Evolutionary conservation across 1,140 invertebrate genomes (phyloP).

Genomic region (Acromyrmex heyeri): DNA sequence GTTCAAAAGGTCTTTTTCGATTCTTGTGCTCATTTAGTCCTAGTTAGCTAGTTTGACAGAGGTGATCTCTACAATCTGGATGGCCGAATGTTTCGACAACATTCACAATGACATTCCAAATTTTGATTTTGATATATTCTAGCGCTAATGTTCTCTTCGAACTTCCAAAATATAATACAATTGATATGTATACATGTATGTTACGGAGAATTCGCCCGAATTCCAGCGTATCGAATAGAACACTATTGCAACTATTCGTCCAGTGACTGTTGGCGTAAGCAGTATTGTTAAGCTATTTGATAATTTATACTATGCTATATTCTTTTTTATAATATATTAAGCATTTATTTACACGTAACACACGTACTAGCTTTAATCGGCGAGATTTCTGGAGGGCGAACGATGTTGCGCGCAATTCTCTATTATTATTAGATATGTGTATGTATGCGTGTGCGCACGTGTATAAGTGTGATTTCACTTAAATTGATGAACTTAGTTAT

Average conservation of each 20-base stretch:
- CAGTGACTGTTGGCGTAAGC: slow-evolving; percentile 67
- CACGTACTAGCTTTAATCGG: slow-evolving; percentile 74
- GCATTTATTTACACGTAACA: slow-evolving; percentile 75
- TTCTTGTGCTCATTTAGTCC: too few relatives aligned
- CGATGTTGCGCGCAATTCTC: slow-evolving; percentile 11
- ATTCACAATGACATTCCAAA: background rate
- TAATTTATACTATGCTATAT: slow-evolving; percentile 77
- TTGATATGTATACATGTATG: background rate
- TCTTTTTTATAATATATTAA: slow-evolving; percentile 78
- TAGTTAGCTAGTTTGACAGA: too few relatives aligned
- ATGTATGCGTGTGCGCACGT: background rate
- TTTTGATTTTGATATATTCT: slow-evolving; percentile 15
- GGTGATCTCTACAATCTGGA: too few relatives aligned
- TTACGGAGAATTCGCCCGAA: background rate
- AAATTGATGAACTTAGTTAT: background rate
- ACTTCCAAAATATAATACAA: background rate
- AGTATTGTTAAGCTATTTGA: slow-evolving; percentile 69
- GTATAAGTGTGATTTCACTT: background rate
- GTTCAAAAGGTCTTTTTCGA: too few relatives aligned
- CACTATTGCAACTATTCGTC: slow-evolving; percentile 53
- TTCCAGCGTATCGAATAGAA: slow-evolving; percentile 2
- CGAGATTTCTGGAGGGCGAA: slow-evolving; percentile 66
- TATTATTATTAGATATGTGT: background rate
- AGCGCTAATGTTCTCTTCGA: slow-evolving; percentile 29
- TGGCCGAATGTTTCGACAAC: background rate